Evolutionary conservation across 2,797 vertebrate species (phyloP), one percentile per base, ranked within the genome.

Genomic region (Gobionotothen gibberifrons): DNA sequence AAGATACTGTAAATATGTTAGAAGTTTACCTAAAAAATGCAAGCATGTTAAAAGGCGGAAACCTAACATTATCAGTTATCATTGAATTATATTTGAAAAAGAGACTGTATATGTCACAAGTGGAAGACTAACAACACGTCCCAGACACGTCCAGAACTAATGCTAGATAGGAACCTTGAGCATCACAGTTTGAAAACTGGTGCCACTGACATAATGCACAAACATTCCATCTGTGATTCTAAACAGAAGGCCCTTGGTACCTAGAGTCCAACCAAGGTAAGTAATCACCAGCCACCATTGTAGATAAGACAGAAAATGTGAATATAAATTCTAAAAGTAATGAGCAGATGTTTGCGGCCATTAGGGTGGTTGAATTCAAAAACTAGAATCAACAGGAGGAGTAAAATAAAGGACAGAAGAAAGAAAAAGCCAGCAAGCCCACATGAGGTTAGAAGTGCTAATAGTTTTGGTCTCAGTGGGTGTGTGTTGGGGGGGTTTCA

Each of bases 391-490:
- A 77, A 59, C 51, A 64, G 67, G 32, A 70, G 32, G 49, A 36
- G 49, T 58, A 65, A 49, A 59, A 67, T 52, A 76, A 85, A 77
- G 57, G 29, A 53, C 5, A 6, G 10, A 72, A 19, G 21, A 62
- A 62, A 55, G 29, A 70, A 77, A 70, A 77, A 66, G 39, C 26
- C 32, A 73, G 58, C 0, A 21, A 88, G 58, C 70, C 83, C 89
- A 81, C 86, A 70, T 52, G 86, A 85, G 86, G 85, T 78, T 79
- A 66, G 55, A 21, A 85, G 79, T 64, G 80, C 61, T 90, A 90
- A 91, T 89, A 84, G 89, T 78, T 83, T 81, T 49, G 46, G 76
- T 90, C 88, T 88, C 88, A 59, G 74, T 13, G 77, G 84, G 53
- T 51, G 15, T 19, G 53, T 61, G 55, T 54, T 48, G 53, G 4